A percentile compares a stretch with the other conserved stretches of the same genome.
Evolutionary conservation across 2,888 invertebrate species (phyloP).

Genomic region (Allophyes oxyacanthae): DNA sequence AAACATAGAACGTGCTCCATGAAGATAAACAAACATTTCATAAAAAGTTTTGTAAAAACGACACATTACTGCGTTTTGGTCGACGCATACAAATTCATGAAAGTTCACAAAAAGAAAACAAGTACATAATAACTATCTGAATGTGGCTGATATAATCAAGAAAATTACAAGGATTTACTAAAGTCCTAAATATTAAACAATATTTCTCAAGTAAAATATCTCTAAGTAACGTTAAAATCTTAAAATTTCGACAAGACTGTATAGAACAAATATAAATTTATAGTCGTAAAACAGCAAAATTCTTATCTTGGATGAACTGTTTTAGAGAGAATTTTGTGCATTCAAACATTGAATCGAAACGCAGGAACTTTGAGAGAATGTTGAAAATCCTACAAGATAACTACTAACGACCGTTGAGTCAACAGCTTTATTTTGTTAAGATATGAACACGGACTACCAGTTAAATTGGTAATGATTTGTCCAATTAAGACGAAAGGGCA

Average conservation of each 20-base stretch:
- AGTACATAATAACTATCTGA: too few species aligned
- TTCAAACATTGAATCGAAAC: conserved; percentile 33
- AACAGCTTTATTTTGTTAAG: conserved; percentile 75
- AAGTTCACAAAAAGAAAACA: too few species aligned
- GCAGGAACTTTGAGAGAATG: conserved; percentile 27
- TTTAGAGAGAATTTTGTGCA: conserved; percentile 18
- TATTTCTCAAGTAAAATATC: background rate
- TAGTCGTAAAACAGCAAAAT: conserved; percentile 13
- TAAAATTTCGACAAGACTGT: background rate
- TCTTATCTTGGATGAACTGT: conserved; percentile 25
- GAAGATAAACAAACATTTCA: conserved; percentile 15
- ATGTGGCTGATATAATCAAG: too few species aligned
- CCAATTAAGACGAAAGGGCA: conserved; percentile 80
- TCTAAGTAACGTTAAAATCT: background rate
- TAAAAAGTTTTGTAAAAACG: too few species aligned
- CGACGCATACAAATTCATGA: too few species aligned
- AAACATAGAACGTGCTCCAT: background rate
- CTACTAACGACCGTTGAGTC: conserved; percentile 62
- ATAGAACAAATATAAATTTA: background rate
- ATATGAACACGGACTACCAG: conserved; percentile 67
- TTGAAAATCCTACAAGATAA: conserved; percentile 46
- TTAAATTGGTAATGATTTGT: conserved; percentile 83
- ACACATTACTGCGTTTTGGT: too few species aligned
- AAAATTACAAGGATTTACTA: too few species aligned
- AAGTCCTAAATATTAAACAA: background rate